Percentiles rank a stretch among this genome's conserved stretches.
Evolutionary conservation across 2,797 vertebrate species (phyloP).

Genomic region (Sardinella longiceps): DNA sequence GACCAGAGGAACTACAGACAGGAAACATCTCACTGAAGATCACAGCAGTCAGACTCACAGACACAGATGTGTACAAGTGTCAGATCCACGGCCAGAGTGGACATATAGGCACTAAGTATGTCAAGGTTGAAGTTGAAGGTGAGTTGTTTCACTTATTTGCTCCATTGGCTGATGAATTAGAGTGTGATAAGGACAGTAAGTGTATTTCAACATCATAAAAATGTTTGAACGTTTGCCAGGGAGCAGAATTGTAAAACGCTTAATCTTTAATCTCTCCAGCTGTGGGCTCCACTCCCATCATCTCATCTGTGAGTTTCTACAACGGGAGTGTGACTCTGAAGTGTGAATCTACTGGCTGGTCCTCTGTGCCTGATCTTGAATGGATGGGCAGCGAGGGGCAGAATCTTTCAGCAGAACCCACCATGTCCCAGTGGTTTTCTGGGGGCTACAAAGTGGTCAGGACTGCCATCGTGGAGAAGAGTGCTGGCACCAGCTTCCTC

Average conservation of each 20-base stretch:
- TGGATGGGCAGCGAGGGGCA: neutral
- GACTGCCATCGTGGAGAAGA: neutral
- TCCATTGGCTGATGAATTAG: no score
- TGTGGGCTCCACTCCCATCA: neutral
- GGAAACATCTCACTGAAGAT: constrained; percentile 61
- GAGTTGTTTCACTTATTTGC: no score
- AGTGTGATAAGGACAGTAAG: no score
- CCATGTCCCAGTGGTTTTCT: no score
- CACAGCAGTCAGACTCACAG: constrained; percentile 27
- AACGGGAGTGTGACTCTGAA: neutral
- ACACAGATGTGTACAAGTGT: constrained; percentile 53
- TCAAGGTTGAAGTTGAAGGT: no score
- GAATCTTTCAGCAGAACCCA: neutral
- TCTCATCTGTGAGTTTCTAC: neutral
- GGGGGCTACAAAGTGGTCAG: neutral
- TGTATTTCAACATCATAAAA: no score
- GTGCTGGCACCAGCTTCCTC: neutral
- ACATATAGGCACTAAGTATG: no score
- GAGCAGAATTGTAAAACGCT: no score
- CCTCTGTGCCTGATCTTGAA: neutral
- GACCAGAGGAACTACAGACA: neutral
- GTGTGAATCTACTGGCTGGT: neutral
- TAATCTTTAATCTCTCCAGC: no score
- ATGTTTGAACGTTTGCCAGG: no score
- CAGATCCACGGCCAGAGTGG: no score